A percentile compares a stretch with the other conserved stretches of the same genome.
Conservation (phyloP, 2,888 invertebrate species). For the Drosophila greeni region DNA sequence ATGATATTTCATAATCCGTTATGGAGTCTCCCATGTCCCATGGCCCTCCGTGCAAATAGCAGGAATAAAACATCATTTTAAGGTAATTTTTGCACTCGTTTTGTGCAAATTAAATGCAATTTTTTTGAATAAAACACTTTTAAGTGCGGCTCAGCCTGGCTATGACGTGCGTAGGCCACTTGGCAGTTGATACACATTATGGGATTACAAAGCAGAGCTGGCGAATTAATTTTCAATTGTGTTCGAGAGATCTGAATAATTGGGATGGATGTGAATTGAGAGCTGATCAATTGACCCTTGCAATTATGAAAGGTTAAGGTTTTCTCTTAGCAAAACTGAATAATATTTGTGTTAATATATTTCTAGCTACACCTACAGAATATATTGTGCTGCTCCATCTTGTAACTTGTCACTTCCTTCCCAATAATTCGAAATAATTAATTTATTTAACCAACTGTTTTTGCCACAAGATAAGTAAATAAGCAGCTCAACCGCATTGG, state of each 20-base stretch:
- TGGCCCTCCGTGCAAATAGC: slow-evolving; percentile 7
- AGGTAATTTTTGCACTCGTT: slow-evolving; percentile 31
- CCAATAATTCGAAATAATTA: background rate
- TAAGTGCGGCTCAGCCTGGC: slow-evolving; percentile 57
- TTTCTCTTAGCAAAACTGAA: background rate
- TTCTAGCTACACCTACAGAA: background rate
- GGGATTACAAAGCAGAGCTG: slow-evolving; percentile 31
- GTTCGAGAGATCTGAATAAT: slow-evolving; percentile 11
- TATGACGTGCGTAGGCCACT: slow-evolving; percentile 49
- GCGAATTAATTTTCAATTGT: slow-evolving; percentile 33
- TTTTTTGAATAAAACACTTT: slow-evolving; percentile 50
- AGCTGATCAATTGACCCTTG: slow-evolving; percentile 5
- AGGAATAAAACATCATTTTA: slow-evolving; percentile 35
- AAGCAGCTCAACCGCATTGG: slow-evolving; percentile 11
- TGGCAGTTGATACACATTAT: slow-evolving; percentile 46
- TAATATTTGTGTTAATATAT: background rate
- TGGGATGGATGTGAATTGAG: background rate
- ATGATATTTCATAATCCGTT: slow-evolving; percentile 62
- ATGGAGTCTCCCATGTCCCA: slow-evolving; percentile 10
- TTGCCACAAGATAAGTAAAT: slow-evolving; percentile 1
- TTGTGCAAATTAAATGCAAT: slow-evolving; percentile 58
- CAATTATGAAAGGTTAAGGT: background rate
- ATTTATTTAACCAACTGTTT: background rate
- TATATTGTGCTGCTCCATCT: background rate
- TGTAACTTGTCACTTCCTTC: background rate